These are phyloP conservation scores for Drosophila dunni DNA, from an alignment of 1,140 invertebrate genomes.

Conservation along the genomic window DNA sequence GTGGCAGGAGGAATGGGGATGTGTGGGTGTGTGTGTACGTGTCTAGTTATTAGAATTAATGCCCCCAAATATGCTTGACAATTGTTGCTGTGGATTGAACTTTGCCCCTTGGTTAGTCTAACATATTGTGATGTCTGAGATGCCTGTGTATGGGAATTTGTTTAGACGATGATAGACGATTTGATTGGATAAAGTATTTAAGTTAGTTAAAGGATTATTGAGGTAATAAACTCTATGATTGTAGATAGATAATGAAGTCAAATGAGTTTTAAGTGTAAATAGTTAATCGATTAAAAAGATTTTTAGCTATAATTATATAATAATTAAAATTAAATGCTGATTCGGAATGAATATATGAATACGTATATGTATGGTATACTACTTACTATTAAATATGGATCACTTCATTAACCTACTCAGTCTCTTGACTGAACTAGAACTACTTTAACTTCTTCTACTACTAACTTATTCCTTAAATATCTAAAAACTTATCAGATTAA, in stretches of 20 bases:
- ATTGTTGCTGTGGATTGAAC: constrained; percentile 58
- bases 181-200: constrained; percentile 23
- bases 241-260: neutral
- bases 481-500: too few species aligned
- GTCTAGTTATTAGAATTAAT: constrained; percentile 69
- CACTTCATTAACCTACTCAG: too few species aligned
- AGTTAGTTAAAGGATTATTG: constrained; percentile 6
- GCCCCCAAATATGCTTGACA: constrained; percentile 52
- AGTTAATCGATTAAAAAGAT: too few species aligned
- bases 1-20: neutral
- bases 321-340: too few species aligned
- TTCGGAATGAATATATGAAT: too few species aligned
- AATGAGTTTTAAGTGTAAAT: neutral
- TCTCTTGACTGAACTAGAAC: too few species aligned
- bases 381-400: too few species aligned
- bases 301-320: too few species aligned
- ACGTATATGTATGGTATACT: too few species aligned
- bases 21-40: constrained; percentile 10
- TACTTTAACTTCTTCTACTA: too few species aligned
- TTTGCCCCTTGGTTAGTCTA: constrained; percentile 7
- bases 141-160: constrained; percentile 6
- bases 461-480: too few species aligned
- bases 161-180: constrained; percentile 2
- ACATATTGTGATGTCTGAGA: neutral
- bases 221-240: constrained; percentile 1